A percentile compares a stretch with the other conserved stretches of the same genome.
Conservation (phyloP, 2,888 invertebrate species). For the Clivina fossor region DNA sequence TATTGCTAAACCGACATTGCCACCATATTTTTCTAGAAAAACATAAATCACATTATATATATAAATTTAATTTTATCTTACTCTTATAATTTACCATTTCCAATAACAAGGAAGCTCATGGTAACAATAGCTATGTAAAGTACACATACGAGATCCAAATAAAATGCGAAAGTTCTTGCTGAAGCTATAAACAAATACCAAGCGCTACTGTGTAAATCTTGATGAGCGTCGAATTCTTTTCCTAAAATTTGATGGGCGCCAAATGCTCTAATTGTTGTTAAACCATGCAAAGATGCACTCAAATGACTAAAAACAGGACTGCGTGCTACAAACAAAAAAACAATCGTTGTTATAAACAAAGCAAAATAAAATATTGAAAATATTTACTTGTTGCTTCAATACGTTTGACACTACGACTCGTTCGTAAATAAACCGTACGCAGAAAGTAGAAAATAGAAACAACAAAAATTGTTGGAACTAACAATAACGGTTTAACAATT, state of each 20-base stretch:
- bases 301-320: constrained; percentile 75
- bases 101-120: constrained; percentile 76
- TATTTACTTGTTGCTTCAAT: constrained; percentile 67
- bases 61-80: not conserved
- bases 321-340: constrained; percentile 58
- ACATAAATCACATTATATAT: not conserved
- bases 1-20: constrained; percentile 51
- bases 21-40: constrained; percentile 51
- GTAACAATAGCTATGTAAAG: constrained; percentile 76
- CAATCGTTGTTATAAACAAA: not conserved
- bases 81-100: constrained; percentile 54
- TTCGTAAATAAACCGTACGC: constrained; percentile 65
- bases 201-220: constrained; percentile 67
- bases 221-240: constrained; percentile 60
- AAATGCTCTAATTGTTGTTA: constrained; percentile 72
- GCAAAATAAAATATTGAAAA: too few species aligned
- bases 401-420: constrained; percentile 72
- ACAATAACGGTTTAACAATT: constrained; percentile 66
- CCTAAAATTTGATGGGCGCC: constrained; percentile 61
- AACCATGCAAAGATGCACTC: constrained; percentile 70
- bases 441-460: constrained; percentile 65
- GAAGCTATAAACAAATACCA: constrained; percentile 72
- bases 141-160: constrained; percentile 70
- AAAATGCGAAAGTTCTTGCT: constrained; percentile 72
- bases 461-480: constrained; percentile 65